Evolutionary conservation across 2,888 invertebrate species (phyloP), one percentile per base, ranked within the genome.

Genomic region (Eupithecia abbreviata): DNA sequence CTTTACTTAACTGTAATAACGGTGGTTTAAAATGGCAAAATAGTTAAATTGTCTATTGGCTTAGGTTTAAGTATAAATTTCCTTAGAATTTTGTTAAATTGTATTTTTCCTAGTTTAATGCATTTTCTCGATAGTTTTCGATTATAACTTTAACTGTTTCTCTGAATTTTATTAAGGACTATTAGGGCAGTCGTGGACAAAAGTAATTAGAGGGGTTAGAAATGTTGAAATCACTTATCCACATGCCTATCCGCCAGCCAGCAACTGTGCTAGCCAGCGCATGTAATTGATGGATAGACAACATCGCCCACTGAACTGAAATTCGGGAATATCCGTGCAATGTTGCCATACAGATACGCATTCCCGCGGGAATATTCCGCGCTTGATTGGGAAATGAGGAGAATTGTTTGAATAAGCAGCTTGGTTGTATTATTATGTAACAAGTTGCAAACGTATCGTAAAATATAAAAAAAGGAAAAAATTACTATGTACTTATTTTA

Each of bases 211-310:
- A 5, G 3, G 66, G 18, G n/a, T 10, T 58, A 58, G 30, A 66
- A 5, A 13, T 66, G 15, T 43, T 6, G 42, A 68, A 68, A 68
- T 15, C 42, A 43, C 67, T 68, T 68, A 43, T 68, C 67, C n/a
- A 45, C 67, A 45, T 43, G 67, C 15, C 43, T 68, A 68, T 68
- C 45, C 45, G n/a, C 69, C 15, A 67, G 66, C 66, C 67, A 71
- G 66, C 62, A 30, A 62, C 67, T 45, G 45, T 43, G 67, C 42
- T n/a, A 68, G 67, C 43, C 62, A 30, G 62, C 45, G 71, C 42
- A 51, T 76, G 73, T 76, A 71, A 77, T 74, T 73, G 73, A 77
- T 71, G 71, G 67, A 73, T 71, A 58, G 73, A 58, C 67, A 73
- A 72, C 66, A 62, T 41, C 66, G n/a, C 49, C 62, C 66, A 73